Evolutionary conservation across 2,797 vertebrate genomes (phyloP), one percentile per base, ranked within the genome.

Genomic region (Gallinago solitaria): DNA sequence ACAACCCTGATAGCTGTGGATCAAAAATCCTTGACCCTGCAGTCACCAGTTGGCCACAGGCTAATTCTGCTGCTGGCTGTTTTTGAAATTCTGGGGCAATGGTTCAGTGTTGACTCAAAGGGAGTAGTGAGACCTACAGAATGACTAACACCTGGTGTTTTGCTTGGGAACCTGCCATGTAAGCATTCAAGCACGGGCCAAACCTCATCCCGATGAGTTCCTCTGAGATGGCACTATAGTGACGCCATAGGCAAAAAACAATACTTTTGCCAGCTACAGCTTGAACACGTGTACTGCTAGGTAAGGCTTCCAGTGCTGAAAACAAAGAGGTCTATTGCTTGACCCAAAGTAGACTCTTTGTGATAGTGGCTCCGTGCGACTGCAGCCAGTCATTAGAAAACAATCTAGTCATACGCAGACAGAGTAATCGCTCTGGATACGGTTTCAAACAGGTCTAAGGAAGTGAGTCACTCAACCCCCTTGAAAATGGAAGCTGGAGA

Each of bases 401-500:
- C 68, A 94, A 90, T 83, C 76, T 48, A 90, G 80, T 90, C 8
- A 0, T 56, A 83, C 0, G 12, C 51, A 94, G 87, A 86, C 84
- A 60, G 70, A 61, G 59, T 83, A 91, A 93, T 90, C 1, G 0
- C 91, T 91, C 76, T 69, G 94, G 73, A 61, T 48, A 81, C 33
- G 37, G 47, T 95, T 97, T 96, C 94, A 89, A 96, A 63, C 61
- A 89, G 39, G 65, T 80, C 76, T 95, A 61, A 83, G 92, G 91
- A 94, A 94, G 85, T 96, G 95, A 97, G 68, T 96, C 92, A 92
- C 63, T 80, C 57, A 68, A 41, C 16, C 20, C 8, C 16, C 65
- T 88, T 83, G 73, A 83, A 97, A 93, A 93, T 94, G 79, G 92
- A 91, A 91, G 91, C n/a, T 86, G 47, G 91, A 96, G 84, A 87